A percentile compares a stretch with the other conserved stretches of the same genome.
These are phyloP conservation scores for Pissodes strobi DNA, from an alignment of 1,140 invertebrate genomes.

Conservation along the genomic window DNA sequence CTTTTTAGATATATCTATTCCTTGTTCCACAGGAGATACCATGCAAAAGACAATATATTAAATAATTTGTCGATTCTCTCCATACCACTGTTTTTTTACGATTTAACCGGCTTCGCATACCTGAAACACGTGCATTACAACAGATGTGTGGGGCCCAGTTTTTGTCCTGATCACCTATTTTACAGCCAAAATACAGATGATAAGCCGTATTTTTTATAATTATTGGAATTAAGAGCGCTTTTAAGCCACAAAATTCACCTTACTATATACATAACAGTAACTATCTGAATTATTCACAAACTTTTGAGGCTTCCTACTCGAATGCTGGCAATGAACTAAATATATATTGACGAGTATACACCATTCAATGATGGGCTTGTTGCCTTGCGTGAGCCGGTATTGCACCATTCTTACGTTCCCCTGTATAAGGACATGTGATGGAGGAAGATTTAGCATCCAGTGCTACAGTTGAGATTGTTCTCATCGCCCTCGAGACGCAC, in stretches of 20 bases:
- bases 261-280: slow-evolving; percentile 8
- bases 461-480: too few species aligned
- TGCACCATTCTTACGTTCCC: too few species aligned
- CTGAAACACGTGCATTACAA: slow-evolving; percentile 3
- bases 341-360: too few species aligned
- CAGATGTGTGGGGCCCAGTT: slow-evolving; percentile 3
- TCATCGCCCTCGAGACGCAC: too few species aligned
- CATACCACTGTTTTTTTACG: slow-evolving; percentile 33
- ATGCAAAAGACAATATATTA: slow-evolving; percentile 44
- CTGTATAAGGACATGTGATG: too few species aligned
- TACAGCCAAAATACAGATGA: slow-evolving; percentile 19
- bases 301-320: too few species aligned
- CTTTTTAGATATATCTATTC: too few species aligned
- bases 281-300: slow-evolving; percentile 4
- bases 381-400: too few species aligned
- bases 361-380: too few species aligned
- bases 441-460: too few species aligned
- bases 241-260: background rate
- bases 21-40: slow-evolving; percentile 10
- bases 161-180: slow-evolving; percentile 14
- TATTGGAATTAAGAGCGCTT: background rate
- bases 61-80: slow-evolving; percentile 41
- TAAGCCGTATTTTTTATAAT: slow-evolving; percentile 22
- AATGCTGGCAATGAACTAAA: too few species aligned
- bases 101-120: slow-evolving; percentile 16